Base-by-base conservation (phyloP, 2,113 vertebrate genomes). In the Eurypyga helias region DNA sequence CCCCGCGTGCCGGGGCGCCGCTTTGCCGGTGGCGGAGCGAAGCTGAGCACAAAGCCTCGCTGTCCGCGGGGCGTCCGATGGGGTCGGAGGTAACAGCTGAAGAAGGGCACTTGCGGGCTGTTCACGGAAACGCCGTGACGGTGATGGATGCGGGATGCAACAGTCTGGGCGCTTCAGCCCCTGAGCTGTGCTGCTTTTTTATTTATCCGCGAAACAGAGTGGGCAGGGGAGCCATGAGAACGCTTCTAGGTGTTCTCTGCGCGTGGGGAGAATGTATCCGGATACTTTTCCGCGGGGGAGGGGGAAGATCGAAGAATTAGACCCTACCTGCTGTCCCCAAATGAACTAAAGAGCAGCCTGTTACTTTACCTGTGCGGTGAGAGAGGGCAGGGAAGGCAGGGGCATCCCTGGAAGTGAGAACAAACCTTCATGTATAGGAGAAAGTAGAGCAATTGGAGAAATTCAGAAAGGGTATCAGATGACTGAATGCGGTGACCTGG, bases 1-100 rank as follows among this genome's bases (percentile, higher is more conserved):
- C 10, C 20, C 54, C 48, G 20, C 2, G 28, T 9, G 5, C 10
- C 20, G 91, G 41, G 65, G 2, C 8, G 64, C 62, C 2, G 62
- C 41, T 41, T 41, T 9, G 41, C 41, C 41, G 41, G 41, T 1
- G 48, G 0, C 2, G 19, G 54, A 9, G 73, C 70, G 2, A 8
- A 26, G 7, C 43, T 0, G 48, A 5, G 10, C 85, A 2, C 60
- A 12, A 9, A 78, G 73, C 46, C 19, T 2, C 5, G 13, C 82
- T 33, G 88, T 10, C 75, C 2, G 2, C 48, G 2, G 28, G 82
- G 91, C 43, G 61, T 19, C 28, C 19, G 85, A 3, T 12, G 52
- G 2, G 23, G 6, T 2, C 1, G 41, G 18, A 46, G 82, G 15
- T 33, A 52, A 20, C 9, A 2, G 1, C 0, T 17, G 76, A 4